Conservation (phyloP, 2,888 invertebrate genomes). For the Trachelus troglodyta region DNA sequence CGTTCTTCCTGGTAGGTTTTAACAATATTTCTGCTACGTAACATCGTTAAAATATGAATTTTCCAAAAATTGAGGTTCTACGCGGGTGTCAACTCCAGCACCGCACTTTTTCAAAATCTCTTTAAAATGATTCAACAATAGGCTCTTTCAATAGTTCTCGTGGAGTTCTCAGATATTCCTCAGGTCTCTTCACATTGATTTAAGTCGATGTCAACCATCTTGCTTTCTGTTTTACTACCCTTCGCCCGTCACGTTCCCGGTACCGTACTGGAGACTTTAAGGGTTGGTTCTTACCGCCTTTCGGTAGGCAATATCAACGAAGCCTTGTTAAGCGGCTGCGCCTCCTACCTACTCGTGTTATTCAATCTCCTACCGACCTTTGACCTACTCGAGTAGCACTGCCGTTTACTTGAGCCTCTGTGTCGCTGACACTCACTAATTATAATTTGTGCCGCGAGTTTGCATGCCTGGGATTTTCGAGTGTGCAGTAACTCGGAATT, state of each 20-base stretch:
- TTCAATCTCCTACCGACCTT: neutral
- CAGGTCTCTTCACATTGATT: neutral
- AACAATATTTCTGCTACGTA: no score
- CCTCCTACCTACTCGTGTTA: neutral
- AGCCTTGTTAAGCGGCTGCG: neutral
- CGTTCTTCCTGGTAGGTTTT: no score
- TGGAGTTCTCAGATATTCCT: neutral
- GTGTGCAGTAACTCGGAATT: neutral
- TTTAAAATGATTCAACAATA: no score
- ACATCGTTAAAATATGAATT: no score
- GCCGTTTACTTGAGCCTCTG: neutral
- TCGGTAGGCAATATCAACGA: neutral
- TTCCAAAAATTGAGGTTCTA: no score
- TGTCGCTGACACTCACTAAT: conserved; percentile 42
- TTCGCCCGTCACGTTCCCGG: no score
- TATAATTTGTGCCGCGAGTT: conserved; percentile 43
- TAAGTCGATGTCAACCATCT: neutral
- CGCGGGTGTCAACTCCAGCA: no score
- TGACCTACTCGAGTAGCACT: neutral
- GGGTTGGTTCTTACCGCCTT: neutral
- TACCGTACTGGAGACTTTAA: neutral
- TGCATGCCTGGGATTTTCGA: neutral
- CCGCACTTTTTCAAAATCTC: no score
- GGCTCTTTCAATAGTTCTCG: no score
- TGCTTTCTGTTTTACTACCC: neutral